Conservation (phyloP, 2,797 vertebrate species). For the Heliangelus exortis region DNA sequence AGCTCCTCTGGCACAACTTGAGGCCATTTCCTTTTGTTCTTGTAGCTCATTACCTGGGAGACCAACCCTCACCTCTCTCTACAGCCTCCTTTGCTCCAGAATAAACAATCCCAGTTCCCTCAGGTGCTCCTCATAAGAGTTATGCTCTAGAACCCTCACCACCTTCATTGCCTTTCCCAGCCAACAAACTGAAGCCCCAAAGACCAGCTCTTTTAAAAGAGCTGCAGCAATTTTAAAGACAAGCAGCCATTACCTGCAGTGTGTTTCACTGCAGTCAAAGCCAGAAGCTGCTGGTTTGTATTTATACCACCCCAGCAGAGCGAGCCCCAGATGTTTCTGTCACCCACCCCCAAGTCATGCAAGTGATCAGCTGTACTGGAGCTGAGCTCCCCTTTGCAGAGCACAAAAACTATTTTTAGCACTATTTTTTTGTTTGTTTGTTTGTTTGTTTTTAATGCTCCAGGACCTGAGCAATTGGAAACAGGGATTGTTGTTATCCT, state of each 20-base stretch:
- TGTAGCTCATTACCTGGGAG: too few relatives aligned
- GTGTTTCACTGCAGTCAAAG: not conserved
- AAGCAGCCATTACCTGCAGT: not conserved
- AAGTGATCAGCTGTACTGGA: not conserved
- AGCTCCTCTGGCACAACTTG: too few relatives aligned
- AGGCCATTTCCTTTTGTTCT: too few relatives aligned
- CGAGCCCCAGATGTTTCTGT: not conserved
- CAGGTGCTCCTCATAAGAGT: too few relatives aligned
- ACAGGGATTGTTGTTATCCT: not conserved
- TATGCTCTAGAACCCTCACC: too few relatives aligned
- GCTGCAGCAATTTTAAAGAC: not conserved
- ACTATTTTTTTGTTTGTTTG: too few relatives aligned
- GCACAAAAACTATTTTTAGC: not conserved
- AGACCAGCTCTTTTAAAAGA: not conserved
- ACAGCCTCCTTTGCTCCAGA: too few relatives aligned
- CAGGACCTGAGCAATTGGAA: not conserved
- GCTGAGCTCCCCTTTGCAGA: not conserved
- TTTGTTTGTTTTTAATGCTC: not conserved
- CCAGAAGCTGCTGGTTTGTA: not conserved
- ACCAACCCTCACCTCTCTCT: too few relatives aligned
- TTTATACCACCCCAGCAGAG: not conserved
- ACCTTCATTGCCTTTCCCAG: not conserved
- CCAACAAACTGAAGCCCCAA: not conserved
- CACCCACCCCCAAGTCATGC: fast-evolving
- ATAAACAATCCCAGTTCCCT: too few relatives aligned